Base-by-base conservation (phyloP, 2,797 vertebrate genomes). In the Potorous gilbertii region DNA sequence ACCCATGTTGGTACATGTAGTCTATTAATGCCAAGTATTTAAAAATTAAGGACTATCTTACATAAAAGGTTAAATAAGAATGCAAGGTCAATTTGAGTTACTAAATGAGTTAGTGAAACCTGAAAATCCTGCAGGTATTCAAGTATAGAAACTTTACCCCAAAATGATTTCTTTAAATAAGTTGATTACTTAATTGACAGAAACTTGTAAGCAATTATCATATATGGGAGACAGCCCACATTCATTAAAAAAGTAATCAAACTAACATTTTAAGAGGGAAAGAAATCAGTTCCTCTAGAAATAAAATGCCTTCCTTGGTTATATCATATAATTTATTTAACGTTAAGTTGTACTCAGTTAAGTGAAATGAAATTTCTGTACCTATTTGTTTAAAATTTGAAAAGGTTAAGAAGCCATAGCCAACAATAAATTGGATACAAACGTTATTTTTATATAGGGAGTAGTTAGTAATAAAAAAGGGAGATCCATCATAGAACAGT, bases 181-280 rank as follows among this genome's bases (percentile, higher is more conserved):
- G 46, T 50, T 46, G 40, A 81, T 24, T 46, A 1, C 21, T 46
- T 24, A 81, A 46, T 46, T 87, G 40, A 10, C 9, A 87, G 21
- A 87, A 87, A 27, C 74, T 27, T 87, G 9, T 87, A 87, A 87
- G 21, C 74, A 87, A 27, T 50, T 87, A 87, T 87, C 74, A 87
- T 27, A 50, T 46, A 50, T 46, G 40, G 40, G 40, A 87, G 3
- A 87, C 12, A 18, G 4, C 14, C 6, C 34, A 92, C 62, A 92
- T 55, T 96, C 97, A 96, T 96, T 95, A 96, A 95, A 97, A 94
- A 56, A 10, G 34, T 56, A 94, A 96, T 66, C 96, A 96, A 96
- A 93, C 95, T 93, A 94, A 62, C 90, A 56, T 97, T 96, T 93
- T 90, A 54, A 28, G 89, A 95, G 92, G 34, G 96, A 89, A 93